A percentile compares a stretch with the other conserved stretches of the same genome.
Evolutionary conservation across 2,797 vertebrate species (phyloP).

Genomic region (Heliangelus exortis): DNA sequence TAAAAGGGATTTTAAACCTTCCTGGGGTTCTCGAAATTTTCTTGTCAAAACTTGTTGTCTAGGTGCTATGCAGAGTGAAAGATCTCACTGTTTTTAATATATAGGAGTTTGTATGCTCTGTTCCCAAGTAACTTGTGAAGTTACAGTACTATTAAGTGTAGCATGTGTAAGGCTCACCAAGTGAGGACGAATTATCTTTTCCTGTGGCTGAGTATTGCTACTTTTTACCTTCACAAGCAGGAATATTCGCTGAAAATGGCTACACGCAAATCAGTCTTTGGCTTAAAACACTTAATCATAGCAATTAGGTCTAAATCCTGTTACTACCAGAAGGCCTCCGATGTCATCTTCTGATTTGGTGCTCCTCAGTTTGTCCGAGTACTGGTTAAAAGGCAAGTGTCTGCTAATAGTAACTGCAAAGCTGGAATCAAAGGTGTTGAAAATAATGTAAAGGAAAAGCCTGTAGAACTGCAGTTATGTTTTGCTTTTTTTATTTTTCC

Average conservation of each 20-base stretch:
- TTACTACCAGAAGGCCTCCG: not conserved
- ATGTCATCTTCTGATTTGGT: not conserved
- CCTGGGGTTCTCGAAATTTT: not conserved
- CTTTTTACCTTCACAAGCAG: not conserved
- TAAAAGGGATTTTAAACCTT: not conserved
- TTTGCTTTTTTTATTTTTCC: conserved; percentile 66
- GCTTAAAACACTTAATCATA: not conserved
- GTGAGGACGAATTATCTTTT: not conserved
- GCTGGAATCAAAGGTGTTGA: not conserved
- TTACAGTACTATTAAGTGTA: not conserved
- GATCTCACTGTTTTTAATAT: not conserved
- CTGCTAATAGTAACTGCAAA: not conserved
- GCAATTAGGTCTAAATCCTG: not conserved
- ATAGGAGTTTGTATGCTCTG: not conserved
- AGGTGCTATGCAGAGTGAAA: not conserved
- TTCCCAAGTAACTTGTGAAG: not conserved
- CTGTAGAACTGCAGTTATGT: conserved; percentile 20
- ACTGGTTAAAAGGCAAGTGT: not conserved
- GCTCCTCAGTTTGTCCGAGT: not conserved
- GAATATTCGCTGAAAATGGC: not conserved
- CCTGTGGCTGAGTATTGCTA: not conserved
- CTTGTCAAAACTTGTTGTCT: not conserved
- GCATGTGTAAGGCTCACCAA: not conserved
- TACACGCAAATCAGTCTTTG: not conserved
- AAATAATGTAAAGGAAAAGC: conserved; percentile 19